Base-by-base conservation (phyloP, 2,888 invertebrate genomes). In the Drosophila diplacantha region DNA sequence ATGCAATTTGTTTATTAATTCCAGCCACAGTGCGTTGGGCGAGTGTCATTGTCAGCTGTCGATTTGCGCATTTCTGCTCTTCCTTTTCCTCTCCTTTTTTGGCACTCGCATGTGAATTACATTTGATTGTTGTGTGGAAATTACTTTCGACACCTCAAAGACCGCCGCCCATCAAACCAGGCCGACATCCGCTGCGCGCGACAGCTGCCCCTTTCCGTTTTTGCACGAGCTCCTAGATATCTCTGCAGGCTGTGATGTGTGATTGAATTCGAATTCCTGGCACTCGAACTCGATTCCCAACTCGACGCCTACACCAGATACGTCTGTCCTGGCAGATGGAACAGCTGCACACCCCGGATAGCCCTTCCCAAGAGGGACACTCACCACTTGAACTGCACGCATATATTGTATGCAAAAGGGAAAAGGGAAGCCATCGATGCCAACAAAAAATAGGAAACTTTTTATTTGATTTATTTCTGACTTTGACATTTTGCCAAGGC, bases 231-330 rank as follows among this genome's bases (percentile, higher is more conserved):
- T 7, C 26, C 20, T 5, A 22, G 57, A 58, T 66, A 65, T 68
- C 61, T 62, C 68, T 53, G 72, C 66, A 69, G 69, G 64, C 62
- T n/a, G 24, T 79, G 75, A 79, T 81, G 69, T 77, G 67, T 75
- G 75, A 83, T 83, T 83, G 83, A 77, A 81, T 83, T 80, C 78
- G 83, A 77, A 81, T 83, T 80, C 78, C 74, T 73, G 71, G 69
- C 63, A 71, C 75, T 75, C 67, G 53, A 75, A 64, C 67, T 67
- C 62, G 56, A 66, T 50, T 55, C 63, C 59, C 53, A 59, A 47
- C 60, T 60, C 38, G 56, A 56, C 47, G 68, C 50, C 71, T 47
- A 70, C 38, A 29, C 54, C 71, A 70, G 54, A 57, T 54, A 64
- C 32, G 6, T 26, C 38, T 22, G 44, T 18, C 44, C 44, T 44